These are phyloP conservation scores for Propithecus perrieri DNA, from an alignment of 2,797 vertebrate species.

Conservation along the genomic window DNA sequence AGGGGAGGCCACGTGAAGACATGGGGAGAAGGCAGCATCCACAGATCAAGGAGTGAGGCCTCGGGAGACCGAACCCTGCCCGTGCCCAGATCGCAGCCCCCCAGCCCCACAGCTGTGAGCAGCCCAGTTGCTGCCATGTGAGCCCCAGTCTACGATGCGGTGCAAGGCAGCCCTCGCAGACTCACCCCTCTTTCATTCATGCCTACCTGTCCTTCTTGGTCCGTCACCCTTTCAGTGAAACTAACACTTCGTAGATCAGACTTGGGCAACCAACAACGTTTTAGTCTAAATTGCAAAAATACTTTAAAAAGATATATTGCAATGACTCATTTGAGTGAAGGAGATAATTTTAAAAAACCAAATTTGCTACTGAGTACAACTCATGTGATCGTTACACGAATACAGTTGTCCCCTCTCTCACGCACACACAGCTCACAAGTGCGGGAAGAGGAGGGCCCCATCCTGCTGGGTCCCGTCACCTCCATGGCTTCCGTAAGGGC, in stretches of 20 bases:
- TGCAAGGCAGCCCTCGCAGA: rapidly evolving
- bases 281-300: not conserved
- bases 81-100: rapidly evolving
- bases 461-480: too few relatives aligned
- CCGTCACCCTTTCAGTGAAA: not conserved
- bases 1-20: rapidly evolving
- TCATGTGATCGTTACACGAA: not conserved
- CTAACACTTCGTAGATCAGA: not conserved
- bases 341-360: not conserved
- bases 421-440: not conserved
- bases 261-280: not conserved
- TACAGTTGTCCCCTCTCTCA: too few relatives aligned
- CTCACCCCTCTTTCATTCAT: not conserved
- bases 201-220: not conserved
- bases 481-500: not conserved
- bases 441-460: rapidly evolving
- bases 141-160: rapidly evolving
- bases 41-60: not conserved
- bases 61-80: not conserved
- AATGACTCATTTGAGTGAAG: not conserved
- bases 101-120: not conserved
- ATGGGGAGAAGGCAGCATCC: not conserved
- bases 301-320: not conserved
- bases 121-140: rapidly evolving
- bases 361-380: not conserved